Evolutionary conservation across 2,113 vertebrate genomes (phyloP).

Genomic region (Antennarius striatus): DNA sequence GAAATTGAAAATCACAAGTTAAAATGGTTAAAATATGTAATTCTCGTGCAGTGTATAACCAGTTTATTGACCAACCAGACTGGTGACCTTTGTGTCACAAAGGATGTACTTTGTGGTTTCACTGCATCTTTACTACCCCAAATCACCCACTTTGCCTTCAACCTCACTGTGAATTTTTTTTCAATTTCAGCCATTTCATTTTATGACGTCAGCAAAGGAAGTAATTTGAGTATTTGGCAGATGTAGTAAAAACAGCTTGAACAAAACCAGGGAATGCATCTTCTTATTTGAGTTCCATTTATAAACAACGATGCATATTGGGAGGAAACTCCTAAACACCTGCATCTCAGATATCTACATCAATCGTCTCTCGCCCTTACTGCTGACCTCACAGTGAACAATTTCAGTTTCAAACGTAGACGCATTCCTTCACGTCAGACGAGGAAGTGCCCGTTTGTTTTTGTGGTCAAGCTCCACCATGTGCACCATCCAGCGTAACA

Average conservation of each 20-base stretch:
- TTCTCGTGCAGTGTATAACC: neutral
- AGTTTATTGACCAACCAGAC: neutral
- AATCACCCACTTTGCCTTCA: neutral
- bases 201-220: too few relatives aligned
- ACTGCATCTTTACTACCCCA: neutral
- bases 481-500: neutral
- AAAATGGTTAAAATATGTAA: neutral
- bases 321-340: constrained; percentile 8
- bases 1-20: constrained; percentile 13
- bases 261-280: constrained; percentile 14
- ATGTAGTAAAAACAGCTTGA: neutral
- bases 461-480: neutral
- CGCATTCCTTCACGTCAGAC: constrained; percentile 15
- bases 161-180: too few relatives aligned
- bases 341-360: constrained; percentile 8
- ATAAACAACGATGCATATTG: constrained; percentile 31
- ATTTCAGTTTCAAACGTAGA: neutral
- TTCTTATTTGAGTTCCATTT: neutral
- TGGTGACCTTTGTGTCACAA: too few relatives aligned
- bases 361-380: neutral
- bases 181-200: too few relatives aligned
- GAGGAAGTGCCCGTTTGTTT: neutral
- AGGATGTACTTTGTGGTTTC: neutral
- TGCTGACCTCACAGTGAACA: neutral
- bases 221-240: too few relatives aligned